Conservation (phyloP, 2,888 invertebrate genomes). For the Cephus nigrinus region DNA sequence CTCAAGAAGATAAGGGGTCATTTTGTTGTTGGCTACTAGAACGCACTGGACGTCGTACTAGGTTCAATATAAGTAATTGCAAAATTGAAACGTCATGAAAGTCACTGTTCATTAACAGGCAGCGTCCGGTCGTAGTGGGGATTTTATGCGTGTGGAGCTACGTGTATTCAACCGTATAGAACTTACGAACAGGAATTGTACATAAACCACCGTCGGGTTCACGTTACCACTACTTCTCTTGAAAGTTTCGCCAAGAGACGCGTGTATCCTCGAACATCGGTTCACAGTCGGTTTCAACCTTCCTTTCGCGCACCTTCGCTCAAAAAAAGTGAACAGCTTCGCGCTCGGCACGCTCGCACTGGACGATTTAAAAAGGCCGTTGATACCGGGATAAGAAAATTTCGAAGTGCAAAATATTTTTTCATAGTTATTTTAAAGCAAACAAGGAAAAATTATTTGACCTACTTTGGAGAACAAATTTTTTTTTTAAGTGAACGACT, state of each 20-base stretch:
- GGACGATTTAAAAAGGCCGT: background rate
- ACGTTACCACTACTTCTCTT: background rate
- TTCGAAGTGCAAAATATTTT: no score
- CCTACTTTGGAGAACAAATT: background rate
- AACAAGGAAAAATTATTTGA: background rate
- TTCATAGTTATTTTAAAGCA: background rate
- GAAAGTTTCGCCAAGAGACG: background rate
- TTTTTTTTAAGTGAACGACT: background rate
- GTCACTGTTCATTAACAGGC: constrained; percentile 21
- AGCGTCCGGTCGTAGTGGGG: constrained; percentile 24
- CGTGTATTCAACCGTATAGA: background rate
- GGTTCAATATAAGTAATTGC: constrained; percentile 39
- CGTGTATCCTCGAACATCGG: background rate
- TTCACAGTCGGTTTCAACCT: background rate
- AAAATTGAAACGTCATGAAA: constrained; percentile 41
- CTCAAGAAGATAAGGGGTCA: background rate
- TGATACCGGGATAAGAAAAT: background rate
- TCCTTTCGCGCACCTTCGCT: background rate
- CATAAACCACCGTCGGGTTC: background rate
- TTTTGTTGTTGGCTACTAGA: background rate
- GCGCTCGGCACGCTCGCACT: background rate
- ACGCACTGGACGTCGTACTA: background rate
- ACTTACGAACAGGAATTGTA: background rate
- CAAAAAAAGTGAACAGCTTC: background rate
- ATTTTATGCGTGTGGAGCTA: background rate